These are phyloP conservation scores for Musca domestica DNA, from an alignment of 1,140 invertebrate species.

Conservation along the genomic window DNA sequence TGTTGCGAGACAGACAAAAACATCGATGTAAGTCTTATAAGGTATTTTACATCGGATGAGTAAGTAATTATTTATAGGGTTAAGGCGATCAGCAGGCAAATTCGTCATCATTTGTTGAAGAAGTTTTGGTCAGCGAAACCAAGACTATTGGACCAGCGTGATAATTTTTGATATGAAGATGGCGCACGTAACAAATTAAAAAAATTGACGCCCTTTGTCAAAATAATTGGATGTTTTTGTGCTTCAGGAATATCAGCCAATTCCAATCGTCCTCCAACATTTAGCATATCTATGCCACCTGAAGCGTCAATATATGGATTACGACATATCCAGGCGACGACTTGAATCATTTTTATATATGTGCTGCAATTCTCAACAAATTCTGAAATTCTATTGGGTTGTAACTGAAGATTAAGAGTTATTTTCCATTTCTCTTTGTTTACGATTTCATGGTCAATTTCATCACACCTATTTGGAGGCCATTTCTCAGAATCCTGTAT, in stretches of 20 bases:
- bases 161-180: background rate
- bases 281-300: background rate
- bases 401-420: background rate
- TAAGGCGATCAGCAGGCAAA: background rate
- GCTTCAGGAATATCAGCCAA: background rate
- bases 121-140: background rate
- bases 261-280: background rate
- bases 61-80: background rate
- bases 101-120: background rate
- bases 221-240: background rate
- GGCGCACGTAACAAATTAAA: background rate
- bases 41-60: background rate
- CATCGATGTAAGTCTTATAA: no score
- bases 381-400: background rate
- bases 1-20: no score
- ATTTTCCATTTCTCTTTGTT: constrained; percentile 2
- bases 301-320: background rate
- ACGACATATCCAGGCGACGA: background rate
- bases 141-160: background rate
- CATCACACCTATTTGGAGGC: no score
- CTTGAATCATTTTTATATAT: background rate
- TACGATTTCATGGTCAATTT: background rate
- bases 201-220: background rate
- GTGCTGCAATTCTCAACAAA: background rate
- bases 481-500: no score